Base-by-base conservation (phyloP, 2,888 invertebrate genomes). In the Acronicta alni region DNA sequence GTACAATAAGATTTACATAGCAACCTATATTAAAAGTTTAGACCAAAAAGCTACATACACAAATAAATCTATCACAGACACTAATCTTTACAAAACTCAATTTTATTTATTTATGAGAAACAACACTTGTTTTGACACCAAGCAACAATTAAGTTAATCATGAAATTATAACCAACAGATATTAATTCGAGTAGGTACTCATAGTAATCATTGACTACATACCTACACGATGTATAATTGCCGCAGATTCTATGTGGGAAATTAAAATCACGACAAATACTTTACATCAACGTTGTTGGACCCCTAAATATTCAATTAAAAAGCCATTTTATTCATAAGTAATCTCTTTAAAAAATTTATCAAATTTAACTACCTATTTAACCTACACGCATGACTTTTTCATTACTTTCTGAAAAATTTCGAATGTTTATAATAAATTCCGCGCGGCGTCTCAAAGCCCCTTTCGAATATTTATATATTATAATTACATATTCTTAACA, bases 361-460 rank as follows among this genome's bases (percentile, higher is more conserved):
- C 91, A 91, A 92, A 90, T 91, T 91, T 86, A 85, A 88, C 93
- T 94, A 94, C 88, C 92, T 93, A 93, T 89, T 87, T 89, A 89
- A 87, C 77, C 87, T 87, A 84, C 79, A 79, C 80, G 87, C 87
- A 86, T 87, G 89, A 88, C 88, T 88, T 85, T 81, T 85, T 86
- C 72, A 80, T 85, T 83, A 85, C 73, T 80, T 88, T 57, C 84
- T 83, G 87, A 85, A 87, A 82, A 84, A 75, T 88, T 90, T 87
- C 69, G 83, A 90, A 85, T 85, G 86, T 83, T 87, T 77, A 79
- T 76, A 75, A 78, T 71, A 72, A 75, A 73, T 2, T 80, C 80
- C 88, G 90, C 93, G 92, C 92, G 92, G 87, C 92, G 89, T 87
- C 89, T 78, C 67, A 63, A 57, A 74, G 75, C 85, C 85, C 84